These are phyloP conservation scores for Sterrhoptilus dennistouni DNA, from an alignment of 2,113 vertebrate genomes.

Conservation along the genomic window DNA sequence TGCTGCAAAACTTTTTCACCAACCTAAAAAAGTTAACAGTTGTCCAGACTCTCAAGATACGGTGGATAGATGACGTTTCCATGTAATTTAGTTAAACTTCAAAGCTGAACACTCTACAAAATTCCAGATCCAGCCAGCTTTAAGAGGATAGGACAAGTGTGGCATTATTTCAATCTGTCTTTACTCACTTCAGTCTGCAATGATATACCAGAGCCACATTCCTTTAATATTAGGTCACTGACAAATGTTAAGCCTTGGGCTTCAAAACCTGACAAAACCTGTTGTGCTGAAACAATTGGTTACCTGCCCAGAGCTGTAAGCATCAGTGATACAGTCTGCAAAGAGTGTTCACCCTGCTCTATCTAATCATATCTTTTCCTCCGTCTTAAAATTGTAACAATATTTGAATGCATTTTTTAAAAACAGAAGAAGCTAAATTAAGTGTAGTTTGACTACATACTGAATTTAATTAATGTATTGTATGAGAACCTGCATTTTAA, in stretches of 20 bases:
- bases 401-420: neutral
- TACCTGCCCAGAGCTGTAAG: slow-evolving; percentile 21
- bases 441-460: neutral
- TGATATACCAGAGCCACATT: slow-evolving; percentile 17
- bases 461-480: neutral
- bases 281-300: slow-evolving; percentile 1
- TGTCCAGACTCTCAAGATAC: neutral
- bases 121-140: neutral
- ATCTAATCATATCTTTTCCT: neutral
- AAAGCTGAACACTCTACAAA: neutral
- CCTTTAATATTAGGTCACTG: slow-evolving; percentile 52
- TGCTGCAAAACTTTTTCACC: neutral
- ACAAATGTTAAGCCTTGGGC: slow-evolving; percentile 52
- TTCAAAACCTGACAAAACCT: slow-evolving; percentile 53
- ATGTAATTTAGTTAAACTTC: neutral
- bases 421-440: neutral
- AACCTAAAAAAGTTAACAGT: neutral
- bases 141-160: slow-evolving; percentile 17
- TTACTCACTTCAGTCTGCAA: neutral
- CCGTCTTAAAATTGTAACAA: neutral
- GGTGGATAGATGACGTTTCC: neutral
- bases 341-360: neutral
- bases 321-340: neutral
- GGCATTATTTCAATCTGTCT: slow-evolving; percentile 8
- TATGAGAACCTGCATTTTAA: slow-evolving; percentile 12